These are phyloP conservation scores for Homarus gammarus DNA, from an alignment of 2,888 invertebrate genomes.

Conservation along the genomic window DNA sequence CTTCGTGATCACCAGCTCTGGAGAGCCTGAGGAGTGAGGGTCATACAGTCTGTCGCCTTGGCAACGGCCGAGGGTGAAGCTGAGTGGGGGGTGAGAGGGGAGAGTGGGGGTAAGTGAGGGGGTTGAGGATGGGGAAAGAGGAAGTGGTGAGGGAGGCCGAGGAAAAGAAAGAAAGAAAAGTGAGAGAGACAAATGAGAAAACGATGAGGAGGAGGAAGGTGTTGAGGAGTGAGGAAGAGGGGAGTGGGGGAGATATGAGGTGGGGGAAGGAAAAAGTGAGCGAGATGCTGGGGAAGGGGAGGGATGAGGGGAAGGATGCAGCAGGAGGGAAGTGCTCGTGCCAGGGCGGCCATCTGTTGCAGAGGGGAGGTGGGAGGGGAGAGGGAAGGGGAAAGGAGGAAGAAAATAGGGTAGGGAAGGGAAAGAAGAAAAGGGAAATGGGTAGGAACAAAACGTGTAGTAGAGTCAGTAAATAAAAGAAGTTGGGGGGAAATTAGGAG, in stretches of 20 bases:
- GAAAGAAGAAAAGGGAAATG: constrained; percentile 21
- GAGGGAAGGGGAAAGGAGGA: constrained; percentile 20
- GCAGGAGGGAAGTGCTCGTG: no score
- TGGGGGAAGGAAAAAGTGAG: not conserved
- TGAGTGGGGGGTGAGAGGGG: not conserved
- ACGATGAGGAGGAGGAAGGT: not conserved
- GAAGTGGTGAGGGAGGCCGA: no score
- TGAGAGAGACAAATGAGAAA: no score
- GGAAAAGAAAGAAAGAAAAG: no score
- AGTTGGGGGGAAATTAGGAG: not conserved
- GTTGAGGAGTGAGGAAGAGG: no score
- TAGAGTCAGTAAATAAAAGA: not conserved
- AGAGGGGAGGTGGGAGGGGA: not conserved
- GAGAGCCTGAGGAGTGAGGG: no score
- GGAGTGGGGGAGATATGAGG: not conserved
- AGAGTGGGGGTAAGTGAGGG: no score
- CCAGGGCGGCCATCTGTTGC: not conserved
- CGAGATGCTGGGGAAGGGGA: not conserved
- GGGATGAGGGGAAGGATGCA: no score
- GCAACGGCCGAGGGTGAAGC: not conserved
- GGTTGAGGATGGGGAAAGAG: no score
- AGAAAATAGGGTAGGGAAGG: constrained; percentile 14
- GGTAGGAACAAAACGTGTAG: not conserved
- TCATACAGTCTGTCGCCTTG: not conserved
- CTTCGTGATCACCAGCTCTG: no score